Evolutionary conservation across 1,140 invertebrate species (phyloP).

Genomic region (Aphelenchoides besseyi): DNA sequence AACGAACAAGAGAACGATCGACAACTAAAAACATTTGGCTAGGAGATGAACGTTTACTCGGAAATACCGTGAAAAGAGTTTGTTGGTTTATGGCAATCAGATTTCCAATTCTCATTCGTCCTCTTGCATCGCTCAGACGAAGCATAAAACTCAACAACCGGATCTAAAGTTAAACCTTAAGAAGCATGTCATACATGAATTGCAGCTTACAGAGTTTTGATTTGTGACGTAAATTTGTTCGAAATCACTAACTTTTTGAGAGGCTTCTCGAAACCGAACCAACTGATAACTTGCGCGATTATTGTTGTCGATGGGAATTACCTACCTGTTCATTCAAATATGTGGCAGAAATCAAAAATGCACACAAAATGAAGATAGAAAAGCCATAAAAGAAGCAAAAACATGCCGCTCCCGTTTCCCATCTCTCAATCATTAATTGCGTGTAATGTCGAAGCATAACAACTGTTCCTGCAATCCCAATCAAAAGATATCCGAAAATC

Average conservation of each 20-base stretch:
- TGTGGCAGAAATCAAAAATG: not conserved
- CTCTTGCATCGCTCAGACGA: not conserved
- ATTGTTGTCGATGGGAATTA: too few relatives aligned
- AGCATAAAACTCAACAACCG: not conserved
- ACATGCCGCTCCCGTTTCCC: not conserved
- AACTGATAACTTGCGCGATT: not conserved
- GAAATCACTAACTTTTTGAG: not conserved
- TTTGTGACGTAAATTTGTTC: conserved; percentile 4
- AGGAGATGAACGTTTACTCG: not conserved
- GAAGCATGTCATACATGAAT: not conserved
- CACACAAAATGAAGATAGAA: not conserved
- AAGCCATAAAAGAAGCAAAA: conserved; percentile 11
- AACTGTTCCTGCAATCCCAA: not conserved
- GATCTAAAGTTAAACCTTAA: not conserved
- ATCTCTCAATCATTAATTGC: conserved; percentile 6
- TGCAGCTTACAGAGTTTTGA: conserved; percentile 11
- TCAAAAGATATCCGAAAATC: not conserved
- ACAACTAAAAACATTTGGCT: conserved; percentile 2
- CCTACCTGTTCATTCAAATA: conserved; percentile 1
- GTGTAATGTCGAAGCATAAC: conserved; percentile 14
- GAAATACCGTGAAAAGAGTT: conserved; percentile 2
- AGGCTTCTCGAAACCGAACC: not conserved
- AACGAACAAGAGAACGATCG: conserved; percentile 3
- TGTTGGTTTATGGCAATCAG: not conserved
- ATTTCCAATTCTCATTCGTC: not conserved